Evolutionary conservation across 2,888 invertebrate genomes (phyloP).

Genomic region (Eilema sororculum): DNA sequence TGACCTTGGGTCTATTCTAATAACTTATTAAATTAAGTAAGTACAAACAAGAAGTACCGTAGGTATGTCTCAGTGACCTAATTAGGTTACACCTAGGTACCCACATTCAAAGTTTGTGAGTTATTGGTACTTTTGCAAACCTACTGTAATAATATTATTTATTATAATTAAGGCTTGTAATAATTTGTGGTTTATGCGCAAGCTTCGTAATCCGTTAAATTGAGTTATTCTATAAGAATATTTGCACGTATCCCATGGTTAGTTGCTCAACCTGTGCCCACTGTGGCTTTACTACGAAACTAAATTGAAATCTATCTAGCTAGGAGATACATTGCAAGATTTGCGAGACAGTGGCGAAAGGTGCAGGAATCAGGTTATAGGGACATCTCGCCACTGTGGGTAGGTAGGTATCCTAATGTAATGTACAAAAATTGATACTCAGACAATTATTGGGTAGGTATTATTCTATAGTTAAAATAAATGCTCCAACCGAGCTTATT

Average conservation of each 20-base stretch:
- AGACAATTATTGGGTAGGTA: no score
- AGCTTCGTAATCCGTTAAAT: not conserved
- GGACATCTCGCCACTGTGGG: no score
- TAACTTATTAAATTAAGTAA: not conserved
- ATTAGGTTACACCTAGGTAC: not conserved
- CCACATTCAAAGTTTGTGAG: not conserved
- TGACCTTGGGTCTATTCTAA: not conserved
- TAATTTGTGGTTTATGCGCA: constrained; percentile 3
- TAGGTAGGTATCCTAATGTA: no score
- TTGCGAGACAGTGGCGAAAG: not conserved
- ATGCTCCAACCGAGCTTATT: no score
- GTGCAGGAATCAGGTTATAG: no score
- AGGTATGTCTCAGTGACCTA: no score
- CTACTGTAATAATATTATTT: not conserved
- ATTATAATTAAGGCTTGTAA: not conserved
- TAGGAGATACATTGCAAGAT: not conserved
- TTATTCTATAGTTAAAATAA: no score
- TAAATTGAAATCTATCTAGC: not conserved
- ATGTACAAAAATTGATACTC: no score
- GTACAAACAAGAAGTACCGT: not conserved
- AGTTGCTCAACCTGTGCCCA: not conserved
- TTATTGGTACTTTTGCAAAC: not conserved
- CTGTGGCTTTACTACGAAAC: not conserved
- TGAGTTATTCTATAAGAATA: not conserved
- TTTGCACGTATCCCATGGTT: constrained; percentile 6